Evolutionary conservation across 2,797 vertebrate genomes (phyloP).

Genomic region (Pagetopsis macropterus): DNA sequence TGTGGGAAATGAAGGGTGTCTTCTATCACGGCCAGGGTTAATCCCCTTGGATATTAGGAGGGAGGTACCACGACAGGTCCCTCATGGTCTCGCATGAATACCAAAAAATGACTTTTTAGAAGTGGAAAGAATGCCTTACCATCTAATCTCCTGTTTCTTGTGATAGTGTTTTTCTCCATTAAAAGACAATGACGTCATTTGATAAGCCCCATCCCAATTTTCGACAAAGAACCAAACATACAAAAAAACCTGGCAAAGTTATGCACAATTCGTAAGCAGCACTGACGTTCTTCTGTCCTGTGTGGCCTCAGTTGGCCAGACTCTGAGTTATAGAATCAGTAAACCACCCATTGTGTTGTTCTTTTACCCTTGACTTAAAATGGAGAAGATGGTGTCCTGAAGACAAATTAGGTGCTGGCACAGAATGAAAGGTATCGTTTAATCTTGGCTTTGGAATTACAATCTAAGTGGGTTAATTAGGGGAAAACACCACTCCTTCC

Average conservation of each 20-base stretch:
- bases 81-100: conserved; percentile 63
- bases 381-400: conserved; percentile 62
- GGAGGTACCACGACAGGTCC: conserved; percentile 47
- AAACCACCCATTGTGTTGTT: conserved; percentile 63
- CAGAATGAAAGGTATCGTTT: conserved; percentile 76
- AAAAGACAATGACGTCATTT: conserved; percentile 42
- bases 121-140: conserved; percentile 58
- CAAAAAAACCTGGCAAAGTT: conserved; percentile 20
- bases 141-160: conserved; percentile 68
- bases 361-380: conserved; percentile 76
- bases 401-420: conserved; percentile 77
- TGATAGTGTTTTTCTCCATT: conserved; percentile 52
- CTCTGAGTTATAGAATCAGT: conserved; percentile 37
- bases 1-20: conserved; percentile 68
- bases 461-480: conserved; percentile 81
- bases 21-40: conserved; percentile 64
- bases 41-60: conserved; percentile 68
- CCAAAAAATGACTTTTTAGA: conserved; percentile 56
- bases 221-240: conserved; percentile 29
- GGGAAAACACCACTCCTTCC: conserved; percentile 59
- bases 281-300: conserved; percentile 20
- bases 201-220: not conserved
- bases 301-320: conserved; percentile 18
- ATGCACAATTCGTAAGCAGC: conserved; percentile 42
- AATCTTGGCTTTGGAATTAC: conserved; percentile 68